phyloP scores from a whole-genome alignment of 1,140 invertebrate genomes.

The Saccostrea glomerata region DNA sequence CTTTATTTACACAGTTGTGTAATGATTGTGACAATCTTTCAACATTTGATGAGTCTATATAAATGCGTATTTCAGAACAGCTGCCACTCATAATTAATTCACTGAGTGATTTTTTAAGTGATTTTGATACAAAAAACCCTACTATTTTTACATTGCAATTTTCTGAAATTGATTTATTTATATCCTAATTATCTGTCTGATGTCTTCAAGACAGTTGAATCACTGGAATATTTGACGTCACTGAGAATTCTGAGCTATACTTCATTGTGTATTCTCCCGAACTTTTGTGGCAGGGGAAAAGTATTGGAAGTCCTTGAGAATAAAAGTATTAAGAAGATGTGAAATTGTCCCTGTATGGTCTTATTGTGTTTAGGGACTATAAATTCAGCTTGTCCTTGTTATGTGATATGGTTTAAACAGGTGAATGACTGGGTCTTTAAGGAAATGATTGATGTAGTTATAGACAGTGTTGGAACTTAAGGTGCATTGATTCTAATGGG shows the following conservation, averaged over 20 bases:
- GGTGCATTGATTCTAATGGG: not conserved
- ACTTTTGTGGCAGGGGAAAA: not conserved
- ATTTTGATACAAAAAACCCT: too few relatives aligned
- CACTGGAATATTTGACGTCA: not conserved
- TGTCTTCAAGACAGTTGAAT: not conserved
- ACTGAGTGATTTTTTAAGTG: too few relatives aligned
- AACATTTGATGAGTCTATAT: too few relatives aligned
- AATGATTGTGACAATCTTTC: too few relatives aligned
- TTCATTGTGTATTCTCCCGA: not conserved
- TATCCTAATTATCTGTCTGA: not conserved
- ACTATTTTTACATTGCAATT: not conserved
- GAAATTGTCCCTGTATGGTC: not conserved
- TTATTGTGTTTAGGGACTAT: not conserved
- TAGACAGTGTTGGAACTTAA: not conserved
- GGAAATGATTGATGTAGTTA: not conserved
- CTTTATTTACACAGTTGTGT: too few relatives aligned
- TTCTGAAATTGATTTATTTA: not conserved
- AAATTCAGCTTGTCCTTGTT: not conserved
- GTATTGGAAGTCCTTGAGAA: not conserved
- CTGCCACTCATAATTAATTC: too few relatives aligned
- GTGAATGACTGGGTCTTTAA: not conserved
- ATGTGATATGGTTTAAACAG: not conserved
- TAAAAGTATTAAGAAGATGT: conserved; percentile 8
- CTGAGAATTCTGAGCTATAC: not conserved
- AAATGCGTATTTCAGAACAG: too few relatives aligned